Percentiles rank a stretch among this genome's conserved stretches.
phyloP scores from a whole-genome alignment of 1,140 invertebrate genomes.

The Eumeta japonica region DNA sequence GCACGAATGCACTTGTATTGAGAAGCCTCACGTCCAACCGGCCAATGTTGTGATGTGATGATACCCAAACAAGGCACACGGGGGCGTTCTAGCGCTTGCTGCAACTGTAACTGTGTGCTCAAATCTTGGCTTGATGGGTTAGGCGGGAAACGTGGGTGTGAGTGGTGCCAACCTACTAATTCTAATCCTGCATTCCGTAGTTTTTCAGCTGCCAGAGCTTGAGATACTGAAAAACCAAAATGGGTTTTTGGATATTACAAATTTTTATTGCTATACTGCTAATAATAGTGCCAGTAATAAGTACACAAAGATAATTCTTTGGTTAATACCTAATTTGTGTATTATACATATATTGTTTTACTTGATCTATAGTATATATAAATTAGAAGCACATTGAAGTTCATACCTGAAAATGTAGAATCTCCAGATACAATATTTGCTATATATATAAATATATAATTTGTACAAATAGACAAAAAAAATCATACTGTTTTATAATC shows the following conservation, averaged over 20 bases:
- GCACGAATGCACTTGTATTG: slow-evolving; percentile 46
- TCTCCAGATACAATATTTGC: no score
- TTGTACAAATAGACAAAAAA: no score
- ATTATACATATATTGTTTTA: no score
- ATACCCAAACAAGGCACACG: slow-evolving; percentile 34
- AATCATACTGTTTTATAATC: no score
- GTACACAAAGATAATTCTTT: no score
- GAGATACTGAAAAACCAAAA: slow-evolving; percentile 40
- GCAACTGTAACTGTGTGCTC: slow-evolving; percentile 34
- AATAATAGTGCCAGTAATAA: background rate
- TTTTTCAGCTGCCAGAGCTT: slow-evolving; percentile 30
- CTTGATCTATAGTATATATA: no score
- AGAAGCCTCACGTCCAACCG: slow-evolving; percentile 31
- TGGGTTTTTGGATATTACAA: background rate
- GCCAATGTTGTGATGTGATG: slow-evolving; percentile 45
- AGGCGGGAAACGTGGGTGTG: slow-evolving; percentile 43
- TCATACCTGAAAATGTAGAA: no score
- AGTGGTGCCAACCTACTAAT: slow-evolving; percentile 50
- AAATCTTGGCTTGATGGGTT: slow-evolving; percentile 40
- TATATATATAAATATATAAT: no score
- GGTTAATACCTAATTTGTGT: no score
- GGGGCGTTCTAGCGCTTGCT: slow-evolving; percentile 24
- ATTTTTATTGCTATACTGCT: background rate
- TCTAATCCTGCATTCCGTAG: slow-evolving; percentile 17
- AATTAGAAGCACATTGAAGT: no score